Conservation (phyloP, 2,888 invertebrate genomes). For the Thalpophila matura region DNA sequence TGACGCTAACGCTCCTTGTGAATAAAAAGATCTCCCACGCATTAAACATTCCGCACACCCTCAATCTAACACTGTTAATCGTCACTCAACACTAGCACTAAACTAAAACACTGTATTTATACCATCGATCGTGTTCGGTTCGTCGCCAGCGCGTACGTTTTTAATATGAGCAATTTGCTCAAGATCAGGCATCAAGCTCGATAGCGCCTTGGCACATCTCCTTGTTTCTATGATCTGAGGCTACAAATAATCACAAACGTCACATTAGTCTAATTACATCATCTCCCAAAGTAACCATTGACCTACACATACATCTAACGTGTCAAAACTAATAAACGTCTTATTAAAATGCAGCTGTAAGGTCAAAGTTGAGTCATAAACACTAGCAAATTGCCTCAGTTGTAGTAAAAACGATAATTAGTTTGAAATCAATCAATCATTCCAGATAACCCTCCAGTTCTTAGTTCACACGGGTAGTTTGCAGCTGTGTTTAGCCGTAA, state of each 20-base stretch:
- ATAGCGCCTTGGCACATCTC: too few species aligned
- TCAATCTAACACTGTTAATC: too few species aligned
- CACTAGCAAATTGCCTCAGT: conserved; percentile 52
- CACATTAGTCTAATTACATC: conserved; percentile 32
- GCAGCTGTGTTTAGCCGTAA: conserved; percentile 45
- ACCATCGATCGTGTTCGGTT: too few species aligned
- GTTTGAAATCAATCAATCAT: conserved; percentile 75
- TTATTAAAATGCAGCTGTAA: conserved; percentile 57
- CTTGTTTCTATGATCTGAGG: too few species aligned
- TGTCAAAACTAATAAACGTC: conserved; percentile 48
- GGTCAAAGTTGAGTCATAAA: conserved; percentile 60
- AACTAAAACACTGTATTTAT: too few species aligned
- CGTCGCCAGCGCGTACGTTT: too few species aligned
- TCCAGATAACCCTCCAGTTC: conserved; percentile 71
- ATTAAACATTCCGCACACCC: too few species aligned
- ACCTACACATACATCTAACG: conserved; percentile 13
- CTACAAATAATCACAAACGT: background rate
- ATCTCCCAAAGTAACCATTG: conserved; percentile 21
- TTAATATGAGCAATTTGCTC: too few species aligned
- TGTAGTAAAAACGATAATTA: conserved; percentile 61
- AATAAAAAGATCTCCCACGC: too few species aligned
- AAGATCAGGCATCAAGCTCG: too few species aligned
- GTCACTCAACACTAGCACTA: too few species aligned
- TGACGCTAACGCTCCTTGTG: too few species aligned
- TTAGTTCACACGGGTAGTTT: conserved; percentile 71